Percentiles rank a stretch among this genome's conserved stretches.
phyloP scores from a whole-genome alignment of 2,797 vertebrate species.

The Anableps anableps region DNA sequence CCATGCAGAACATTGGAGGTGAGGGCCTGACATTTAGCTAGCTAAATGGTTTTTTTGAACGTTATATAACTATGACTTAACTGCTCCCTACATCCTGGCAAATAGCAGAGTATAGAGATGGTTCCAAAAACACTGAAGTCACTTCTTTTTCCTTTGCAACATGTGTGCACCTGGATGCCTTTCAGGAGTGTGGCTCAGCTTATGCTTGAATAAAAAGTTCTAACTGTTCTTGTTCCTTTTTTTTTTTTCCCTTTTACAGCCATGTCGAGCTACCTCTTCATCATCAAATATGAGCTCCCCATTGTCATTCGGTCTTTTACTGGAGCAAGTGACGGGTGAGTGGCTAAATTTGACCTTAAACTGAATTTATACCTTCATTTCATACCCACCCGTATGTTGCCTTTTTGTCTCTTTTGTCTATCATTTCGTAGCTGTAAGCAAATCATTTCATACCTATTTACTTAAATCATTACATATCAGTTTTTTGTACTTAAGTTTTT shows the following conservation, averaged over 20 bases:
- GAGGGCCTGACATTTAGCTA: slow-evolving; percentile 14
- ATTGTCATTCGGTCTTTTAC: slow-evolving; percentile 91
- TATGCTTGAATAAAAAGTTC: background rate
- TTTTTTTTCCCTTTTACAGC: slow-evolving; percentile 80
- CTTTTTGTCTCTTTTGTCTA: no score
- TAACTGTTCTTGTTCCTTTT: slow-evolving; percentile 47
- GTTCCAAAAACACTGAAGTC: background rate
- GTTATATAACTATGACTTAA: background rate
- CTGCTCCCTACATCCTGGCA: slow-evolving; percentile 12
- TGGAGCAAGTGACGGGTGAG: slow-evolving; percentile 85
- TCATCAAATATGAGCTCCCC: slow-evolving; percentile 98
- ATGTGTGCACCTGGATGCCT: background rate
- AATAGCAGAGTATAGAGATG: slow-evolving; percentile 2
- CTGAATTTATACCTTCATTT: background rate
- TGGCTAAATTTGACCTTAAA: slow-evolving; percentile 17
- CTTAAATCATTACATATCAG: no score
- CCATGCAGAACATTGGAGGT: slow-evolving; percentile 99
- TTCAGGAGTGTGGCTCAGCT: background rate
- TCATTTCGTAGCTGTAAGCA: background rate
- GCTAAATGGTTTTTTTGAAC: background rate
- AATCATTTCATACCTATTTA: background rate
- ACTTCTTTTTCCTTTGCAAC: background rate
- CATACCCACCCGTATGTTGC: background rate
- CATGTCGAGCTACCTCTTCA: slow-evolving; percentile 99
- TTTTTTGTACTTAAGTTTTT: no score